A percentile compares a stretch with the other conserved stretches of the same genome.
phyloP scores from a whole-genome alignment of 2,888 invertebrate species.

The Acleris holmiana region DNA sequence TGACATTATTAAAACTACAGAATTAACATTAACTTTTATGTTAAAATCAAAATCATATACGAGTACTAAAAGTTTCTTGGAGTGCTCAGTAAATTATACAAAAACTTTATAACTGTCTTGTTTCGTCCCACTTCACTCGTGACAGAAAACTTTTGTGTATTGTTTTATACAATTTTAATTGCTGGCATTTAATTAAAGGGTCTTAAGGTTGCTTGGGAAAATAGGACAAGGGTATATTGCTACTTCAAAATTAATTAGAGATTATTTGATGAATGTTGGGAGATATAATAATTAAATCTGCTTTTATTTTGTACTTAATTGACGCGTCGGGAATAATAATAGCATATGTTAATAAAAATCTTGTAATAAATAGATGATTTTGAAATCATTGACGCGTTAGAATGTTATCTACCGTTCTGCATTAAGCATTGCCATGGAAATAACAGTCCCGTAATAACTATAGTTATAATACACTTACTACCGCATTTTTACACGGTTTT shows the following conservation, averaged over 20 bases:
- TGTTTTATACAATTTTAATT: conserved; percentile 31
- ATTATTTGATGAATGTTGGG: neutral
- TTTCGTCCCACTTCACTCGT: neutral
- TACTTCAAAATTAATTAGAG: conserved; percentile 9
- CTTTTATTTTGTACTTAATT: too few relatives aligned
- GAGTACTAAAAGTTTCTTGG: neutral
- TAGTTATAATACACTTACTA: too few relatives aligned
- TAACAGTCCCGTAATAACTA: too few relatives aligned
- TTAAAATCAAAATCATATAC: neutral
- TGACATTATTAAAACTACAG: too few relatives aligned
- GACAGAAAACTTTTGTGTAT: conserved; percentile 19
- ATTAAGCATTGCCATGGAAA: too few relatives aligned
- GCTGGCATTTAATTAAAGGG: conserved; percentile 19
- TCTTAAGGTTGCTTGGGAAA: neutral
- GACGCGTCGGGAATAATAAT: too few relatives aligned
- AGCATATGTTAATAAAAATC: too few relatives aligned
- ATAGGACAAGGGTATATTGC: conserved; percentile 6
- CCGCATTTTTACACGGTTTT: too few relatives aligned
- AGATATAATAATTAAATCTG: too few relatives aligned
- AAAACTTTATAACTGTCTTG: conserved; percentile 6
- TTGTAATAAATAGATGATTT: too few relatives aligned
- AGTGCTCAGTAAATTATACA: neutral
- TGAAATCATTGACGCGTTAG: too few relatives aligned
- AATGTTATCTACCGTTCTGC: too few relatives aligned
- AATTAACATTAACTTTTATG: neutral